Evolutionary conservation across 2,113 vertebrate species (phyloP), one percentile per base, ranked within the genome.

Genomic region (Casuarius casuarius): DNA sequence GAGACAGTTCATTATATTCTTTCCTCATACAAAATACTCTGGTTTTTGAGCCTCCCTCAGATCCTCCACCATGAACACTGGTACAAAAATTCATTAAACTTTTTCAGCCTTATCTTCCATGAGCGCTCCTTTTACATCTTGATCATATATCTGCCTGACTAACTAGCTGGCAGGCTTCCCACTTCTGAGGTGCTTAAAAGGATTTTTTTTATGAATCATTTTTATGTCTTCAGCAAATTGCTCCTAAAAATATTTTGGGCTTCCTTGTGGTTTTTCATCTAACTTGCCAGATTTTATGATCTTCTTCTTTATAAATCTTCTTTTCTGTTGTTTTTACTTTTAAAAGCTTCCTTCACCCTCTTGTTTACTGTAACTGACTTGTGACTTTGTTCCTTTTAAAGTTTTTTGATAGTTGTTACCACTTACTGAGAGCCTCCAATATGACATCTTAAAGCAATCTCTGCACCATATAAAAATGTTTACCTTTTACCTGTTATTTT

Each of bases 41-140:
- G 18, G 7, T 73, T 20, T 54, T 33, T 91, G 59, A 90, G 54
- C 52, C 40, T 92, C 44, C 52, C 33, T 93, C 54, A 88, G 93
- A 96, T 96, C 75, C 72, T 90, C 52, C 67, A 93, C 84, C 75
- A 88, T 93, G 87, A 96, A 63, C 33, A 77, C 82, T 3, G 87
- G 59, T 86, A 82, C 71, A 94, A 96, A 96, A 96, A 93, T 67
- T 96, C 74, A 90, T 94, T 91, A 94, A 87, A 85, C 13, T 13
- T 92, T 93, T 94, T 91, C 63, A 74, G 18, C 68, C 78, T 93
- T 96, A 96, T 96, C 93, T 93, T 94, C 54, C 67, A 29, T 46
- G 23, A 91, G 72, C 96, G 89, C 76, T 95, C 78, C 33, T 97
- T 95, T 92, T 91, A 92, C 85, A 91, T 97, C 90, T 97, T 94